phyloP scores from a whole-genome alignment of 2,888 invertebrate species.

The Protodeltote pygarga region DNA sequence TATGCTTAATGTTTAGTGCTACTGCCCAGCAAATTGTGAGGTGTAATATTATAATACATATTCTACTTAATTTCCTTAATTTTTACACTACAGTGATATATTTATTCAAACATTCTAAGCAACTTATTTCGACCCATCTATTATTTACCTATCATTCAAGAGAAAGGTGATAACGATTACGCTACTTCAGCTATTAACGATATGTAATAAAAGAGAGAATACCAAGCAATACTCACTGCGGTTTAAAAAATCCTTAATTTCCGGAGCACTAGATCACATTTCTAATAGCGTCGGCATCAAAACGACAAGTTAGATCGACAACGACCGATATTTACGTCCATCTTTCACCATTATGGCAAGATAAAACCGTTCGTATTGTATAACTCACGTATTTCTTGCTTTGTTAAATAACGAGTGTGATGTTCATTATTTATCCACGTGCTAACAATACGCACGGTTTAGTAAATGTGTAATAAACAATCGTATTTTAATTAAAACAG shows the following conservation, averaged over 20 bases:
- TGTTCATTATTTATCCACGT: constrained; percentile 33
- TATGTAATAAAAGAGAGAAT: constrained; percentile 4
- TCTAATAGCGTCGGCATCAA: constrained; percentile 66
- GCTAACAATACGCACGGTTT: constrained; percentile 17
- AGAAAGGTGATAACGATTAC: constrained; percentile 31
- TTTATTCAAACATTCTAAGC: background rate
- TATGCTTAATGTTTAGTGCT: too few species aligned
- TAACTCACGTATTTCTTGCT: constrained; percentile 11
- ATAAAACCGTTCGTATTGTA: constrained; percentile 41
- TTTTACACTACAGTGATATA: too few species aligned
- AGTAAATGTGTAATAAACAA: constrained; percentile 27
- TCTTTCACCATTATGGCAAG: constrained; percentile 69
- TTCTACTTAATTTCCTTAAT: too few species aligned
- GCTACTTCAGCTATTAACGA: constrained; percentile 3
- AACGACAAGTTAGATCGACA: constrained; percentile 66
- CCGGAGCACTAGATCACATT: constrained; percentile 72
- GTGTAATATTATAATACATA: too few species aligned
- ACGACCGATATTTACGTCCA: constrained; percentile 68
- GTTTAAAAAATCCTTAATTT: constrained; percentile 61
- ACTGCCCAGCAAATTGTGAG: too few species aligned
- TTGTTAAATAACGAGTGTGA: constrained; percentile 4
- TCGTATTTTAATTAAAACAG: constrained; percentile 41
- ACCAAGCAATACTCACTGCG: constrained; percentile 63
- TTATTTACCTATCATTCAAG: constrained; percentile 2
- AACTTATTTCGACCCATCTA: constrained; percentile 1